phyloP scores from a whole-genome alignment of 2,113 vertebrate species.

The Arenaria interpres region DNA sequence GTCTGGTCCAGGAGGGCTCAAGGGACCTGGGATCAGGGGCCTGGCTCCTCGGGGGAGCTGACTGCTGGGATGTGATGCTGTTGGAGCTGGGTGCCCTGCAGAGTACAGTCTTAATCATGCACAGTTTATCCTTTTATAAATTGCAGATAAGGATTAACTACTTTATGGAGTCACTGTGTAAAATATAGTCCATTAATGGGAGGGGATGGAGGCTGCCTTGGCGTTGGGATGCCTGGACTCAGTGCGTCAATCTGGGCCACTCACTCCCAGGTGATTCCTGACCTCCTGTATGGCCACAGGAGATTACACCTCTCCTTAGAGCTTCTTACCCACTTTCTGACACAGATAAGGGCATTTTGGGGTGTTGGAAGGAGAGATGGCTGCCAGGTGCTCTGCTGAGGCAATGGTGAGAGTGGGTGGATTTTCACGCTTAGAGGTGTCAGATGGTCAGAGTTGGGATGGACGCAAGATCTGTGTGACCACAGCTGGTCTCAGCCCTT shows the following conservation, averaged over 20 bases:
- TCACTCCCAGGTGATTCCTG: background rate
- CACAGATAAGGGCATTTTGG: background rate
- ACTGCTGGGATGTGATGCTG: rapidly evolving
- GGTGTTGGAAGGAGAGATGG: background rate
- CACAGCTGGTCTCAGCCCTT: background rate
- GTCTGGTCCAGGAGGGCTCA: background rate
- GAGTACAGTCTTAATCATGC: background rate
- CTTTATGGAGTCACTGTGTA: background rate
- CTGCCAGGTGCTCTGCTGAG: background rate
- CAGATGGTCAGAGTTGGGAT: background rate
- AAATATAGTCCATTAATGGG: background rate
- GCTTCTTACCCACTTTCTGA: background rate
- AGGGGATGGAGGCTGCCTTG: background rate
- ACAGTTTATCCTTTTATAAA: background rate
- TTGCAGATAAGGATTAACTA: constrained; percentile 20
- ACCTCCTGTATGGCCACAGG: background rate
- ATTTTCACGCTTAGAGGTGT: background rate
- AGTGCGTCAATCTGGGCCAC: background rate
- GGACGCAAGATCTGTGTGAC: background rate
- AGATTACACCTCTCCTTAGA: background rate
- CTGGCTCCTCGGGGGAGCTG: background rate
- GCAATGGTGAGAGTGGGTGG: background rate
- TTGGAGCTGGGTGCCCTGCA: background rate
- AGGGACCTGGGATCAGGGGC: rapidly evolving
- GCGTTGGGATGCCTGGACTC: background rate